phyloP scores from a whole-genome alignment of 2,797 vertebrate genomes.

The Vespertilio murinus region DNA sequence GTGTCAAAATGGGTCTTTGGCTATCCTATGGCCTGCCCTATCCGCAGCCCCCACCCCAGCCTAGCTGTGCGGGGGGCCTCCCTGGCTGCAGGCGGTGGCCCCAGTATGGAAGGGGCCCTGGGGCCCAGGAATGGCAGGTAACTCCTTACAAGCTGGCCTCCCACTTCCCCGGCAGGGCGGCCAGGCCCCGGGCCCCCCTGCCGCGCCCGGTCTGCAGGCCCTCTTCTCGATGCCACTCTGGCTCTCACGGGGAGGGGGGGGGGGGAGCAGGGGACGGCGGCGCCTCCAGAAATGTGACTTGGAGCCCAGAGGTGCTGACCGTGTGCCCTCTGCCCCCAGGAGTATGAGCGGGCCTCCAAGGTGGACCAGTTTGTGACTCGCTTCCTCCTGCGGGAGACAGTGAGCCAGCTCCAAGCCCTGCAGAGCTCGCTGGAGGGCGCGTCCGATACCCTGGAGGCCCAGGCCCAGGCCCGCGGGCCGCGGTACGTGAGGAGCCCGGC shows the following conservation, averaged over 20 bases:
- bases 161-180: background rate
- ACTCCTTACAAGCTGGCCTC: background rate
- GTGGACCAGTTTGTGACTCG: conserved; percentile 88
- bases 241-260: background rate
- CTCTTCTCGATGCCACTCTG: background rate
- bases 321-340: conserved; percentile 61
- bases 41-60: background rate
- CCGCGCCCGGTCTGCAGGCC: no score
- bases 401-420: conserved; percentile 86
- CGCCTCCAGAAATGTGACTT: background rate
- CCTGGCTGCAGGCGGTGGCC: background rate
- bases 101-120: background rate
- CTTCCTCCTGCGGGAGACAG: conserved; percentile 87
- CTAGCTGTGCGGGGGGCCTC: background rate
- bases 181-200: background rate
- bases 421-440: conserved; percentile 87
- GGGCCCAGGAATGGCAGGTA: background rate
- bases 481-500: conserved; percentile 72
- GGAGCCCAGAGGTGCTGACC: background rate
- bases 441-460: conserved; percentile 83
- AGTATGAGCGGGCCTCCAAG: conserved; percentile 85
- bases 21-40: background rate
- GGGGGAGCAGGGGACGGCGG: background rate
- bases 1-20: background rate
- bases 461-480: conserved; percentile 80